Percentiles rank a stretch among this genome's conserved stretches.
These are phyloP conservation scores for Podargus strigoides DNA, from an alignment of 2,797 vertebrate species.

Conservation along the genomic window DNA sequence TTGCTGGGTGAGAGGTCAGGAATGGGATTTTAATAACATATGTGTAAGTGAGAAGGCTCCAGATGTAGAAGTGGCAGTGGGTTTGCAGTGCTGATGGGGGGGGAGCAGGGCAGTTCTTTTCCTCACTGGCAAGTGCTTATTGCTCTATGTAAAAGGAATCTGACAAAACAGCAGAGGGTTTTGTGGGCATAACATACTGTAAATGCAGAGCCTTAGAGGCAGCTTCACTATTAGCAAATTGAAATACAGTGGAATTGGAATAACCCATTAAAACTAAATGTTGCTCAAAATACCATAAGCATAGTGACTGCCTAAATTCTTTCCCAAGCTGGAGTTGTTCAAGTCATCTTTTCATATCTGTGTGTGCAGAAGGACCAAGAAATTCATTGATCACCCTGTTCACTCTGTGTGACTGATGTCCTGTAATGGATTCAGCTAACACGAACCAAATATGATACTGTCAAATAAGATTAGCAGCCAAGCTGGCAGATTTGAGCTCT, in stretches of 20 bases:
- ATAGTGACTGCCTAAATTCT: background rate
- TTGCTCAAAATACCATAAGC: background rate
- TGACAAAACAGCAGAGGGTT: background rate
- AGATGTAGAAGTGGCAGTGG: background rate
- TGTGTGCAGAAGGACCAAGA: slow-evolving; percentile 1
- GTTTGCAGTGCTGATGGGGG: background rate
- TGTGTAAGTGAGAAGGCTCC: slow-evolving; percentile 4
- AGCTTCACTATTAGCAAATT: background rate
- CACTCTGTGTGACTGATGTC: slow-evolving; percentile 31
- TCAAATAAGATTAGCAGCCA: slow-evolving; percentile 55
- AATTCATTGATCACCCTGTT: slow-evolving; percentile 15
- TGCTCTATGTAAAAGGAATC: background rate
- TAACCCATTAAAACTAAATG: background rate
- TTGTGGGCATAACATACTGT: background rate
- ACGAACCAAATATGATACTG: slow-evolving; percentile 50
- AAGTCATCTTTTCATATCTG: background rate
- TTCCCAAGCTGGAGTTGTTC: background rate
- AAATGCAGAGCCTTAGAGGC: background rate
- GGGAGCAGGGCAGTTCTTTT: background rate
- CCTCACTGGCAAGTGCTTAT: background rate
- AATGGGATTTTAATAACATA: background rate
- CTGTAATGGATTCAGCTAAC: slow-evolving; percentile 47
- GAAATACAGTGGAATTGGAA: background rate
- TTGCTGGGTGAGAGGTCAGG: slow-evolving; percentile 17
- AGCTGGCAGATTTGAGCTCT: background rate